Evolutionary conservation across 2,888 invertebrate genomes (phyloP), one percentile per base, ranked within the genome.

Genomic region (Busseola fusca): DNA sequence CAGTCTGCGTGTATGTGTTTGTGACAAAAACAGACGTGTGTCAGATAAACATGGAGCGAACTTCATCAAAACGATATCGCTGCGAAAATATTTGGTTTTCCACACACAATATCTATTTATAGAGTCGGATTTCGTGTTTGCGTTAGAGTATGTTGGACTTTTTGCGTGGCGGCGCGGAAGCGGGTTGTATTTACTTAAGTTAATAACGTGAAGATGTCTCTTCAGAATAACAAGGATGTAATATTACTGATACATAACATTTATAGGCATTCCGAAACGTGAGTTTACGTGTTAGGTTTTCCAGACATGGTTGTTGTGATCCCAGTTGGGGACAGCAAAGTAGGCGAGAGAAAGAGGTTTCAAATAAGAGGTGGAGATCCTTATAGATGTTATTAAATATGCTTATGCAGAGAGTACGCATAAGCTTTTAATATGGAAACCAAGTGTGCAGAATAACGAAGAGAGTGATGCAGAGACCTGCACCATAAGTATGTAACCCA

Each of bases 51-150:
- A 78, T 72, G 75, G 77, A 76, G 67, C 75, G 73, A 81, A 80
- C 80, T 85, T 82, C 85, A 82, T 85, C 85, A 85, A 81, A 86
- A 83, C 74, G 83, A 78, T 85, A 86, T 80, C 85, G 81, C 66
- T 76, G 67, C 64, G 74, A 79, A 83, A 83, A 86, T 83, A 86
- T 85, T 85, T 83, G 87, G 74, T 82, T 85, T 85, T 73, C 77
- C 77, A 81, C 81, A 86, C 83, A 85, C 87, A 80, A 85, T 85
- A 85, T 85, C 81, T 85, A 85, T 85, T 86, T 86, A 85, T 83
- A 79, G 85, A 86, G 85, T 71, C 64, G 71, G 82, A 86, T 83
- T 85, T 80, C 67, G 48, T 86, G 80, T 86, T 86, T 86, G 87
- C 70, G 59, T 82, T 85, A 86, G 80, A 76, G 65, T 50, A 42